Conservation (phyloP, 2,797 vertebrate genomes). For the Acestrorhynchus altus region DNA sequence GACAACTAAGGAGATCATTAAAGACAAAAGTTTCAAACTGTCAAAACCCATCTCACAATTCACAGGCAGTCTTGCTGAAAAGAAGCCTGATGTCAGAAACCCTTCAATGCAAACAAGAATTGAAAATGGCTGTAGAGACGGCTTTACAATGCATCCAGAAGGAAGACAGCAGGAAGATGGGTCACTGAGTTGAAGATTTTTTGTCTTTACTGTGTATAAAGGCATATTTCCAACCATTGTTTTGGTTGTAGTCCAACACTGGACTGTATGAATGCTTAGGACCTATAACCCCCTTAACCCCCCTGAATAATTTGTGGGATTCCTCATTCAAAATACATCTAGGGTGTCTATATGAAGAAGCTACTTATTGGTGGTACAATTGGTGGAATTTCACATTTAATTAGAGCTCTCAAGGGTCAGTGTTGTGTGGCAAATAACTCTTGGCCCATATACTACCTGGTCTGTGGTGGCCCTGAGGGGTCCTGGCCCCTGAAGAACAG, state of each 20-base stretch:
- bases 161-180: background rate
- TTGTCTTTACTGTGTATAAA: background rate
- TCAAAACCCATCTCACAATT: background rate
- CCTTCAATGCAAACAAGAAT: background rate
- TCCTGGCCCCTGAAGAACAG: too few species aligned
- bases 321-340: too few species aligned
- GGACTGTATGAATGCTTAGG: background rate
- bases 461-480: too few species aligned
- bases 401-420: too few species aligned
- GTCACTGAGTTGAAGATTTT: background rate
- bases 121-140: background rate
- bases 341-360: too few species aligned
- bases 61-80: background rate
- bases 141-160: background rate
- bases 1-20: conserved; percentile 6
- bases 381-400: too few species aligned
- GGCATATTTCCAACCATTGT: background rate
- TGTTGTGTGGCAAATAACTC: too few species aligned
- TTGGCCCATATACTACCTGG: too few species aligned
- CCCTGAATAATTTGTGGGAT: too few species aligned
- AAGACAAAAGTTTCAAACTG: background rate
- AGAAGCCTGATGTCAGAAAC: background rate
- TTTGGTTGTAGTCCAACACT: background rate
- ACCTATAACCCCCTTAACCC: too few species aligned
- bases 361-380: too few species aligned